Evolutionary conservation across 2,113 vertebrate genomes (phyloP), one percentile per base, ranked within the genome.

Genomic region (Perca schrenkii): DNA sequence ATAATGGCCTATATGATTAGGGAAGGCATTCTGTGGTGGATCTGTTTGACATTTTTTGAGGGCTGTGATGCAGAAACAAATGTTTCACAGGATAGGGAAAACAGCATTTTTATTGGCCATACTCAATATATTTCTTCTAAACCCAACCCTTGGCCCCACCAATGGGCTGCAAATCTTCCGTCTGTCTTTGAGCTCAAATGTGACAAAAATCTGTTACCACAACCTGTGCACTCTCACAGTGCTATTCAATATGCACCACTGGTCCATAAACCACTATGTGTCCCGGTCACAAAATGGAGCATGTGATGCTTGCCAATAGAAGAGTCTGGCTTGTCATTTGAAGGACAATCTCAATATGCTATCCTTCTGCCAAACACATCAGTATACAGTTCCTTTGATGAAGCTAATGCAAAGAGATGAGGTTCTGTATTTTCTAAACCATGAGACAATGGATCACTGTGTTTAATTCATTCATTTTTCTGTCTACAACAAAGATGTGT

Each of bases 341-440:
- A 76, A 63, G 49, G 74, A 80, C n/a, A 82, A 16, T n/a, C 3
- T 61, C 47, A 36, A 14, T 62, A 25, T 25, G 56, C 43, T 11
- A 2, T 68, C 47, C 17, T 64, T 62, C 34, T 57, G 43, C 58
- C 15, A 65, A 65, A 69, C 69, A 43, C 21, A 54, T 6, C 4
- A 43, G 16, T 11, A 43, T 11, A 65, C 28, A 17, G 31, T 71
- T 67, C 6, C 31, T 72, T 65, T 85, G 52, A 86, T 83, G 21
- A 69, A 40, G 25, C 53, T 57, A 62, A 79, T 68, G 43, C 60
- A 68, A 86, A 64, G 61, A 74, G 17, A 63, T 22, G 7, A 78
- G 19, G 22, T 63, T 56, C 56, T 69, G 16, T 16, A 6, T 70
- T 74, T 60, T 36, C 47, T 74, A 60, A 61, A 77, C 70, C n/a